These are phyloP conservation scores for Caranx melampygus DNA, from an alignment of 2,113 vertebrate genomes.

Conservation along the genomic window DNA sequence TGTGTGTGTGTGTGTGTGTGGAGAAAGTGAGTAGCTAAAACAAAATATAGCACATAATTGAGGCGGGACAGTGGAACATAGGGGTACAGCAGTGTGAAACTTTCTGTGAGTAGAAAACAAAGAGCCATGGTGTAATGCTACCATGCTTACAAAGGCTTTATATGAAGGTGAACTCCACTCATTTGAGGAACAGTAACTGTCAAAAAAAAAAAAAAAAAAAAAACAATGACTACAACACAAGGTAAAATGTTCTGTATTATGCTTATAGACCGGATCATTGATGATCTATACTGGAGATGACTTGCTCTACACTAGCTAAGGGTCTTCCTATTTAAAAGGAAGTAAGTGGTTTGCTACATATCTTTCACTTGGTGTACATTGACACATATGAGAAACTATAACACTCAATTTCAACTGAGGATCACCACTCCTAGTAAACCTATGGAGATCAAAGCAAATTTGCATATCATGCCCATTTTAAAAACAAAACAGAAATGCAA, in stretches of 20 bases:
- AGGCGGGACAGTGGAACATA: conserved; percentile 15
- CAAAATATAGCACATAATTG: conserved; percentile 25
- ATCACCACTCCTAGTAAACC: conserved; percentile 37
- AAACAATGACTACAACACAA: conserved; percentile 60
- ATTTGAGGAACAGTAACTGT: conserved; percentile 41
- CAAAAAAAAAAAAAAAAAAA: conserved; percentile 37
- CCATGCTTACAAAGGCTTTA: conserved; percentile 53
- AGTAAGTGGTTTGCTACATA: conserved; percentile 67
- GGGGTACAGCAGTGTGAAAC: conserved; percentile 45
- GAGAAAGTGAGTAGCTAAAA: not conserved
- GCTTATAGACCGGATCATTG: conserved; percentile 39
- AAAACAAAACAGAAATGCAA: conserved; percentile 42
- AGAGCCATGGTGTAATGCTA: conserved; percentile 31
- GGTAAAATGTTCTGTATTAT: conserved; percentile 49
- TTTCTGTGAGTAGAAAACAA: conserved; percentile 29
- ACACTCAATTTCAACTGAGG: conserved; percentile 38
- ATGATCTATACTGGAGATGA: conserved; percentile 46
- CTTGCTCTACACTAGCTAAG: conserved; percentile 49
- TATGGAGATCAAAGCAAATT: conserved; percentile 44
- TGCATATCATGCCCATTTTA: conserved; percentile 40
- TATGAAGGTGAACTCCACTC: conserved; percentile 48
- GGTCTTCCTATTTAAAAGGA: conserved; percentile 34
- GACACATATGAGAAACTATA: conserved; percentile 49
- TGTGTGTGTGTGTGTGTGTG: conserved; percentile 30
- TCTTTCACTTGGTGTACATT: conserved; percentile 47